These are phyloP conservation scores for Drosophila multiciliata DNA, from an alignment of 2,888 invertebrate species.

Conservation along the genomic window DNA sequence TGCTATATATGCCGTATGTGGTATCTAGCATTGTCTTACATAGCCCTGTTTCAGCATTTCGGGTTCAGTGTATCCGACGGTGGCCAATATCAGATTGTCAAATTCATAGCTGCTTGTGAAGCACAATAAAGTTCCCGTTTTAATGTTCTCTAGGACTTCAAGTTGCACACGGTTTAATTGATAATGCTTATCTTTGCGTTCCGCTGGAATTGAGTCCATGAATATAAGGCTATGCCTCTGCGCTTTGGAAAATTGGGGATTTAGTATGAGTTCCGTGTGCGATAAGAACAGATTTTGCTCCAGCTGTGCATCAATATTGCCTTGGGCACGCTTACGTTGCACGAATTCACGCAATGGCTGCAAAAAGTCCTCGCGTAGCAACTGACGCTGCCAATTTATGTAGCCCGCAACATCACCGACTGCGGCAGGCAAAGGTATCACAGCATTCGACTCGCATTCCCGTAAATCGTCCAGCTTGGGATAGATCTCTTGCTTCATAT, in stretches of 20 bases:
- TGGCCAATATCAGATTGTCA: slow-evolving; percentile 89
- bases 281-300: slow-evolving; percentile 39
- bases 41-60: slow-evolving; percentile 86
- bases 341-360: slow-evolving; percentile 88
- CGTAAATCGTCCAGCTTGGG: slow-evolving; percentile 85
- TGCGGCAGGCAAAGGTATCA: slow-evolving; percentile 77
- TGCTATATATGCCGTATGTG: too few species aligned
- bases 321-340: slow-evolving; percentile 35
- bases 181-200: background rate
- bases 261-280: slow-evolving; percentile 73
- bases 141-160: slow-evolving; percentile 56
- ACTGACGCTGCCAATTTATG: slow-evolving; percentile 91
- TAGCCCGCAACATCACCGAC: slow-evolving; percentile 86
- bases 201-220: slow-evolving; percentile 63
- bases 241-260: slow-evolving; percentile 68
- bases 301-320: slow-evolving; percentile 12
- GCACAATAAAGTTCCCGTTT: slow-evolving; percentile 89
- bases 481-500: slow-evolving; percentile 84
- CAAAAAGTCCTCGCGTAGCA: slow-evolving; percentile 92
- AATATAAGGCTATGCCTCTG: slow-evolving; percentile 74
- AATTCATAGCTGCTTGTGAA: slow-evolving; percentile 89
- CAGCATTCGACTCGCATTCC: slow-evolving; percentile 80
- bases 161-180: background rate
- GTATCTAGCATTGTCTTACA: slow-evolving; percentile 83
- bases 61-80: slow-evolving; percentile 87